A percentile compares a stretch with the other conserved stretches of the same genome.
phyloP scores from a whole-genome alignment of 2,888 invertebrate species.

The Scrobipalpa atriplicella region DNA sequence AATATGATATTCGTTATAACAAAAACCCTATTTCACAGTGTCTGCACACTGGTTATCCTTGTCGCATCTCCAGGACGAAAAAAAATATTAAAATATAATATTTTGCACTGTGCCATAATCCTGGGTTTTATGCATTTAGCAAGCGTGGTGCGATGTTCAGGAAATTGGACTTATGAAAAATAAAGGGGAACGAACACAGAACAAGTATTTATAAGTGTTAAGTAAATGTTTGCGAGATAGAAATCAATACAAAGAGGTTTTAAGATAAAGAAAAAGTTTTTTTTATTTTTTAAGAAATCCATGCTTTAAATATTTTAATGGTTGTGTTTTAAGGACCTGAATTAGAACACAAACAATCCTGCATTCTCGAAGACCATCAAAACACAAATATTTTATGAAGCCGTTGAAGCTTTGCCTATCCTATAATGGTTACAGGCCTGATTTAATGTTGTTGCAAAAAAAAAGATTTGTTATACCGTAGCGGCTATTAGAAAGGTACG shows the following conservation, averaged over 20 bases:
- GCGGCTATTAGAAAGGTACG: conserved; percentile 6
- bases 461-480: background rate
- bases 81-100: conserved; percentile 28
- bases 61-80: conserved; percentile 67
- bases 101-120: conserved; percentile 7
- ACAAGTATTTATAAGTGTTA: too few species aligned
- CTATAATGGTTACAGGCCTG: background rate
- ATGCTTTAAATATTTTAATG: too few species aligned
- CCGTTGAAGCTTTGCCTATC: too few species aligned
- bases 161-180: background rate
- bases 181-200: too few species aligned
- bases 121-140: conserved; percentile 10
- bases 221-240: too few species aligned
- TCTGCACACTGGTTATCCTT: conserved; percentile 69
- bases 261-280: too few species aligned
- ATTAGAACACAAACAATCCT: too few species aligned
- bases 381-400: too few species aligned
- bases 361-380: too few species aligned
- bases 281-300: too few species aligned
- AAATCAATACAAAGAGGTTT: too few species aligned
- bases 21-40: conserved; percentile 75
- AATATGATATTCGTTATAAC: conserved; percentile 55
- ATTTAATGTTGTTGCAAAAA: background rate
- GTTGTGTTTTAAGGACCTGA: too few species aligned
- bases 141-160: background rate